A percentile compares a stretch with the other conserved stretches of the same genome.
phyloP scores from a whole-genome alignment of 2,888 invertebrate genomes.

The Arctia plantaginis region DNA sequence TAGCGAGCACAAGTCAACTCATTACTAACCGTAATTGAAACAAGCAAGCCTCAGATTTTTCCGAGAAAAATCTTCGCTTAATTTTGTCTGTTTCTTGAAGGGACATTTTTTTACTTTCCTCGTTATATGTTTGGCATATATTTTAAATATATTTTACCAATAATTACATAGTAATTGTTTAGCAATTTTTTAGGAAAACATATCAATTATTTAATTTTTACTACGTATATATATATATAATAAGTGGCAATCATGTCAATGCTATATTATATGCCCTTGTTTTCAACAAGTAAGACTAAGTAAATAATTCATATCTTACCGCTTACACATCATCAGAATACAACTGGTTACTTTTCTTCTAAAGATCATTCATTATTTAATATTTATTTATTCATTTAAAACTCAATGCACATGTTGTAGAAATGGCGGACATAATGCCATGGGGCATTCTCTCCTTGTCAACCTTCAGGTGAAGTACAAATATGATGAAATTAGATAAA shows the following conservation, averaged over 20 bases:
- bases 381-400: too few species aligned
- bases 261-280: not conserved
- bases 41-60: constrained; percentile 74
- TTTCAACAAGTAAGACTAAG: not conserved
- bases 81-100: constrained; percentile 56
- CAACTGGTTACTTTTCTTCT: not conserved
- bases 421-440: too few species aligned
- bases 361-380: too few species aligned
- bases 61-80: constrained; percentile 72
- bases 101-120: constrained; percentile 23
- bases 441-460: too few species aligned
- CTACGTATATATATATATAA: not conserved
- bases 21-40: constrained; percentile 83
- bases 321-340: too few species aligned
- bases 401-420: too few species aligned
- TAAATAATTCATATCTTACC: too few species aligned
- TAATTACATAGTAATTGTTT: not conserved
- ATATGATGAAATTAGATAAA: too few species aligned
- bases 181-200: not conserved
- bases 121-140: constrained; percentile 2
- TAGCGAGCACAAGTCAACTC: constrained; percentile 80
- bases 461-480: too few species aligned
- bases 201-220: not conserved
- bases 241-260: not conserved
- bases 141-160: not conserved